Percentiles rank a stretch among this genome's conserved stretches.
Evolutionary conservation across 2,888 invertebrate species (phyloP).

Genomic region (Mesorhabditis sp.): DNA sequence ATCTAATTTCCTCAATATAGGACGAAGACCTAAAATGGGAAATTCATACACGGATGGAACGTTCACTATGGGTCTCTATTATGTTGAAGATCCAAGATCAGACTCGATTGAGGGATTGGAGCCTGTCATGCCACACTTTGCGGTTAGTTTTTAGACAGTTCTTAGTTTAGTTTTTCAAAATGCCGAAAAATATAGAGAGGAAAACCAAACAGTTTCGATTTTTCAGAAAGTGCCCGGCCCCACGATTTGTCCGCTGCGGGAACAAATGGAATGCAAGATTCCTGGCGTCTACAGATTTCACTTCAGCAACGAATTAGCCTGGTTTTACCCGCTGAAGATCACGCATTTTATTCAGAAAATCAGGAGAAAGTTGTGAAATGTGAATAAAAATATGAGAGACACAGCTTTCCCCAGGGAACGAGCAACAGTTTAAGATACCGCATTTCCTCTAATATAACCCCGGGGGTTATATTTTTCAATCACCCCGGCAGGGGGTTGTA

Average conservation of each 20-base stretch:
- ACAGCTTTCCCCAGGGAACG: too few relatives aligned
- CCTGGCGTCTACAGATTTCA: constrained; percentile 39
- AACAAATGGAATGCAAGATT: not conserved
- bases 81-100: constrained; percentile 2
- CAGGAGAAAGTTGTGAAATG: not conserved
- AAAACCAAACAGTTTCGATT: not conserved
- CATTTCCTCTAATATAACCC: too few relatives aligned
- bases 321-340: constrained; percentile 51
- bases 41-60: not conserved
- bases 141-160: not conserved
- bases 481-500: too few relatives aligned
- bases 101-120: not conserved
- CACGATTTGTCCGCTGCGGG: constrained; percentile 42
- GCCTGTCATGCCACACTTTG: not conserved
- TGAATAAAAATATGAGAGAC: not conserved
- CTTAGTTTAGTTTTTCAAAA: not conserved
- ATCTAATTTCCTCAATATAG: not conserved
- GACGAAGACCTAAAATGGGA: constrained; percentile 6
- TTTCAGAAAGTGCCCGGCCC: constrained; percentile 56
- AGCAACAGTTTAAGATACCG: too few relatives aligned
- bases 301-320: constrained; percentile 55
- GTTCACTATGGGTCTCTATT: not conserved
- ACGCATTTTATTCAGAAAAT: not conserved
- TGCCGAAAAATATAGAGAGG: too few relatives aligned
- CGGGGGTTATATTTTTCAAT: too few relatives aligned